Evolutionary conservation across 1,140 invertebrate genomes (phyloP), one percentile per base, ranked within the genome.

Genomic region (Bactericera cockerelli): DNA sequence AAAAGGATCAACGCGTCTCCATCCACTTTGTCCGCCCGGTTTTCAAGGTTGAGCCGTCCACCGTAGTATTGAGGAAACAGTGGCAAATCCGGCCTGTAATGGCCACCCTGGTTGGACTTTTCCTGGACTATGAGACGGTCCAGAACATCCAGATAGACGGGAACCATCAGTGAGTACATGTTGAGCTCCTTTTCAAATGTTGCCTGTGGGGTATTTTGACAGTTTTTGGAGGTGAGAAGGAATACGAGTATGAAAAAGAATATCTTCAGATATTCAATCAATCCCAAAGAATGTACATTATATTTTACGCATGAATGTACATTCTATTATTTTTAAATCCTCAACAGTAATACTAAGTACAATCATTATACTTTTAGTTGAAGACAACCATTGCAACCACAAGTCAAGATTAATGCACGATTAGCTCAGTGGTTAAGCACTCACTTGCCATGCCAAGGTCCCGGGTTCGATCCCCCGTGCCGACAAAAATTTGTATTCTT

Each of bases 131-230:
- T 4, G 28, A 31, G 4, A 6, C 13, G 28, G 13, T 31, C 13
- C 28, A 31, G 28, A 31, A 31, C 19, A 19, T 4, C 3, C 22
- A 49, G 22, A n/a, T 49, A 49, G 4, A 10, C 4, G 8, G 42
- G 42, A 10, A 49, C 42, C 42, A 49, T 49, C 19, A 49, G 22
- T 10, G n/a, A 49, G 22, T 49, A 49, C 42, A 49, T 49, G 42
- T 49, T 49, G n/a, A 49, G 22, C 19, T 49, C 42, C n/a, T 49
- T 49, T n/a, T 49, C 42, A 49, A 49, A 49, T n/a, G 42, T 49
- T 4, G 42, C 22, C 42, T 49, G 42, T 16, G 19, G 33, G 16
- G 16, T 11, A 36, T 36, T n/a, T n/a, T n/a, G n/a, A n/a, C 10
- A 36, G 10, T 36, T 11, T 36, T 36, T 11, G 10, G 33, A 36